Conservation (phyloP, 2,113 vertebrate species). For the Coryphaenoides rupestris region DNA sequence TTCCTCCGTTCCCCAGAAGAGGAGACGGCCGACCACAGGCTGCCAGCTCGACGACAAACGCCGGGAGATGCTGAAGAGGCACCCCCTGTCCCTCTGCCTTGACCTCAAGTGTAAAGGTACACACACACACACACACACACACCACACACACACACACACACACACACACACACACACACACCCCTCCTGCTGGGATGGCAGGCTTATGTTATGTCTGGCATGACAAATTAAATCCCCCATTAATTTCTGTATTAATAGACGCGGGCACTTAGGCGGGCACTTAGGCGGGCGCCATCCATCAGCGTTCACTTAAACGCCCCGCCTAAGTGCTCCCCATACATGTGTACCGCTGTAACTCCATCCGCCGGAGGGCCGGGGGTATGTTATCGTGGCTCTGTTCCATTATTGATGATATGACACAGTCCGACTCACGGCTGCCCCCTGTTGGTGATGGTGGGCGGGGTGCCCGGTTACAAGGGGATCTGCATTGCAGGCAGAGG, state of each 20-base stretch:
- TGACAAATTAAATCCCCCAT: too few species aligned
- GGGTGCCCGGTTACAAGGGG: conserved; percentile 38
- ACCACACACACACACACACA: too few species aligned
- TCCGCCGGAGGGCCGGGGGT: too few species aligned
- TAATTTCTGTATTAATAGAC: too few species aligned
- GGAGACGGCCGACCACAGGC: conserved; percentile 86
- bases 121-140: neutral
- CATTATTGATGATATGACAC: conserved; percentile 30
- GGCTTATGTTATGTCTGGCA: too few species aligned
- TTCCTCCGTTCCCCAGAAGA: conserved; percentile 74
- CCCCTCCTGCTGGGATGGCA: too few species aligned
- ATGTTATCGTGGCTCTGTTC: neutral
- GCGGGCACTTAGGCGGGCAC: too few species aligned
- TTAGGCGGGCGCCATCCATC: too few species aligned
- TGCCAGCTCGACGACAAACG: conserved; percentile 96
- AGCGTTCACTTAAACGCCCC: too few species aligned
- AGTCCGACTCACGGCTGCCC: conserved; percentile 40
- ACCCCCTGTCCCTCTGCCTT: conserved; percentile 85
- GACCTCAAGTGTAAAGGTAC: conserved; percentile 94
- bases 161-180: neutral
- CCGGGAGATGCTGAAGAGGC: conserved; percentile 92
- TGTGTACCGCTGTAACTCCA: too few species aligned
- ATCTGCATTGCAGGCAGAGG: conserved; percentile 70
- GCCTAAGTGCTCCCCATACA: too few species aligned
- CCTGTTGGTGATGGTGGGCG: conserved; percentile 48